phyloP scores from a whole-genome alignment of 2,797 vertebrate species.

The Percopsis omiscomaycus region DNA sequence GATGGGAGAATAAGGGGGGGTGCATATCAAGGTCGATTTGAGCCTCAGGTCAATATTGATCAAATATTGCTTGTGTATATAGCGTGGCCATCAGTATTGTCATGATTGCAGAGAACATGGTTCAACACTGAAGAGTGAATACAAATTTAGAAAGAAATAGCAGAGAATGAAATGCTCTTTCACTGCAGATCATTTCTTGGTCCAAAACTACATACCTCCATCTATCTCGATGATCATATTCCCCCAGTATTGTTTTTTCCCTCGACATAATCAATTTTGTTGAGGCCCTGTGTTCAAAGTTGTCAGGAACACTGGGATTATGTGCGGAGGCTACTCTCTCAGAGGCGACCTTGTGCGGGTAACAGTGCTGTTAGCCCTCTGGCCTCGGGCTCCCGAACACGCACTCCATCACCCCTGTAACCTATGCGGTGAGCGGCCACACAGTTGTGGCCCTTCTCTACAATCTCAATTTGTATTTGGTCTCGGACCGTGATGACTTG shows the following conservation, averaged over 20 bases:
- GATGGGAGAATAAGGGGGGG: conserved; percentile 63
- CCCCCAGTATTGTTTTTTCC: conserved; percentile 59
- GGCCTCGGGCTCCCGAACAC: conserved; percentile 78
- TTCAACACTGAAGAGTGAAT: conserved; percentile 13
- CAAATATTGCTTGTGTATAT: conserved; percentile 45
- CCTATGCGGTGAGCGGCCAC: conserved; percentile 72
- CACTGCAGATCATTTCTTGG: conserved; percentile 25
- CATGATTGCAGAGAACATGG: conserved; percentile 33
- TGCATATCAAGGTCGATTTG: conserved; percentile 66
- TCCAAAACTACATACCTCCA: conserved; percentile 53
- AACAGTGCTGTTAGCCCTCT: conserved; percentile 77
- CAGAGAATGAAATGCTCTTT: conserved; percentile 24
- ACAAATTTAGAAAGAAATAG: conserved; percentile 13
- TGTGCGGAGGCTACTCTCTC: conserved; percentile 63
- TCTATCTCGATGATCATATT: conserved; percentile 69
- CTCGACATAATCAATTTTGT: conserved; percentile 66
- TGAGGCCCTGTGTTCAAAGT: conserved; percentile 61
- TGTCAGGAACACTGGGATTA: conserved; percentile 68
- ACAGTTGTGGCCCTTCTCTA: conserved; percentile 69
- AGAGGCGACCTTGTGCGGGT: conserved; percentile 77
- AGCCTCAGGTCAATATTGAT: conserved; percentile 65
- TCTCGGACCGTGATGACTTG: conserved; percentile 76
- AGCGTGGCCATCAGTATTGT: conserved; percentile 43
- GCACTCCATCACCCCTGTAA: conserved; percentile 80
- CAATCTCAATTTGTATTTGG: conserved; percentile 80